These are phyloP conservation scores for Gymnosoma rotundatum DNA, from an alignment of 2,888 invertebrate genomes.

Conservation along the genomic window DNA sequence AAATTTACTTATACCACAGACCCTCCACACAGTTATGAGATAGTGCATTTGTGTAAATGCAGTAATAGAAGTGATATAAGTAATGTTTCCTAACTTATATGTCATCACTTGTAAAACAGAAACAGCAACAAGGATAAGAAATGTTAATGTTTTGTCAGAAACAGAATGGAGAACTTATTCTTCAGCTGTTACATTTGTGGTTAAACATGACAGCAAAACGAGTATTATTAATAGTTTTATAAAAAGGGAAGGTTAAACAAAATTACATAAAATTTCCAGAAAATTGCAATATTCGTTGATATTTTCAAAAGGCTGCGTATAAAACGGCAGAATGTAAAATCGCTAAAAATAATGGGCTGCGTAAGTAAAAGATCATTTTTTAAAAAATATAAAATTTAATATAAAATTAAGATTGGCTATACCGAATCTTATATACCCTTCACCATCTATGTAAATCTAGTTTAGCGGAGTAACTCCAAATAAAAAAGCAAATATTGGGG, in stretches of 20 bases:
- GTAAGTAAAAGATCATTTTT: no score
- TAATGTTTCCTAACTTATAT: slow-evolving; percentile 33
- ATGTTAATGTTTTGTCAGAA: slow-evolving; percentile 44
- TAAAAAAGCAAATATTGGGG: no score
- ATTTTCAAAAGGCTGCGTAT: no score
- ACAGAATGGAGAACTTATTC: slow-evolving; percentile 20
- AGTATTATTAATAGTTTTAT: neutral
- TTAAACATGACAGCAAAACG: slow-evolving; percentile 22
- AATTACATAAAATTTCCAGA: no score
- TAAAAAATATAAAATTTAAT: no score
- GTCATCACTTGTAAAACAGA: slow-evolving; percentile 47
- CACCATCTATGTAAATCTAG: no score
- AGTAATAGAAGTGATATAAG: neutral
- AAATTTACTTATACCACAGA: neutral
- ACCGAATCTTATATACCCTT: no score
- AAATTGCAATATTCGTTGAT: no score
- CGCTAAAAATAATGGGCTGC: no score
- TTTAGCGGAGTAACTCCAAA: no score
- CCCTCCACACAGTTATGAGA: neutral
- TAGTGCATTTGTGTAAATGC: neutral
- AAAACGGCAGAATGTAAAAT: no score
- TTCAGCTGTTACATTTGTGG: slow-evolving; percentile 33
- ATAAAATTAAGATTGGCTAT: no score
- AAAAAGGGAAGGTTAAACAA: neutral
- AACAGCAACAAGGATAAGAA: slow-evolving; percentile 43